These are phyloP conservation scores for Melanostoma scalare DNA, from an alignment of 2,888 invertebrate species.

Conservation along the genomic window DNA sequence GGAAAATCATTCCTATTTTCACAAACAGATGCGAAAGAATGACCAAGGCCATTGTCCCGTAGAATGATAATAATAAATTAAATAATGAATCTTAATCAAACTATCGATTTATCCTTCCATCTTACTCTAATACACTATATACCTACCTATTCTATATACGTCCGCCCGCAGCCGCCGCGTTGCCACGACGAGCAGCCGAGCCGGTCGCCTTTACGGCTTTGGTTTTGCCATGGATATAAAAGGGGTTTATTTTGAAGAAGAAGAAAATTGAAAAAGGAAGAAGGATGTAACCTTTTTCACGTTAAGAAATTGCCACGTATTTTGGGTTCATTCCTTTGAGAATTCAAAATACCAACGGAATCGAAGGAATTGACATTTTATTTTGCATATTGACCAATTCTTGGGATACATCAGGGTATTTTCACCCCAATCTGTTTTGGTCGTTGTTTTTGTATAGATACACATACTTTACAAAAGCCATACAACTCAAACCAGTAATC, in stretches of 20 bases:
- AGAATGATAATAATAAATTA: constrained; percentile 65
- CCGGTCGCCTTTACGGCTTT: too few relatives aligned
- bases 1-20: constrained; percentile 19
- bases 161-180: too few relatives aligned
- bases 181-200: too few relatives aligned
- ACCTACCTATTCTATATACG: too few relatives aligned
- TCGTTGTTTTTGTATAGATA: constrained; percentile 18
- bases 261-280: constrained; percentile 65
- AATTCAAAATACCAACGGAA: constrained; percentile 17
- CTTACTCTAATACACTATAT: background rate
- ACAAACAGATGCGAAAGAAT: constrained; percentile 52
- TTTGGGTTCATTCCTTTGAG: constrained; percentile 61
- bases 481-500: constrained; percentile 41
- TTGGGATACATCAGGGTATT: constrained; percentile 57
- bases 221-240: constrained; percentile 13
- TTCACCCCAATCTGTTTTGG: constrained; percentile 52
- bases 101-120: constrained; percentile 64
- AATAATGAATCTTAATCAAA: constrained; percentile 72
- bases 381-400: constrained; percentile 72
- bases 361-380: constrained; percentile 70
- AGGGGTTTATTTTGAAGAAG: constrained; percentile 48
- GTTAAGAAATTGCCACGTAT: constrained; percentile 71
- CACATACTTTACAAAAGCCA: constrained; percentile 6
- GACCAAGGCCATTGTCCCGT: constrained; percentile 63
- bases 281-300: constrained; percentile 57